phyloP scores from a whole-genome alignment of 2,113 vertebrate species.

The Carassius carassius region DNA sequence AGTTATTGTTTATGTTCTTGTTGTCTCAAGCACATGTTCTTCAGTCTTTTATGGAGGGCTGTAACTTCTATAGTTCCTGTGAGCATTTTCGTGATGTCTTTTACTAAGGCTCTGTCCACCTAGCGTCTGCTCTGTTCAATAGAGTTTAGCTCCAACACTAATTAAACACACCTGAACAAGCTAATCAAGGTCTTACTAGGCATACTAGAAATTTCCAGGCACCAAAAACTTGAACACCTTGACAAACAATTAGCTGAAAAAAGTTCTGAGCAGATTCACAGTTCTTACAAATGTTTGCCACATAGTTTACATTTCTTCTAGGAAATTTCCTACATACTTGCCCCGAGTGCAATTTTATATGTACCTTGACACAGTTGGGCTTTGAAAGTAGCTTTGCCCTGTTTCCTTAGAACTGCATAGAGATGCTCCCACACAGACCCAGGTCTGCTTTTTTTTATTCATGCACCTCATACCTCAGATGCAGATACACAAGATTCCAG shows the following conservation, averaged over 20 bases:
- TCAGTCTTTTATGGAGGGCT: not conserved
- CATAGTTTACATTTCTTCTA: constrained; percentile 13
- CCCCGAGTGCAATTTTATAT: not conserved
- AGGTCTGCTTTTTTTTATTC: not conserved
- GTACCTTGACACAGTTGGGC: not conserved
- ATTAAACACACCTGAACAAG: no score
- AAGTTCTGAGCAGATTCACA: not conserved
- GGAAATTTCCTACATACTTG: not conserved
- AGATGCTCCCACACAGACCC: constrained; percentile 3
- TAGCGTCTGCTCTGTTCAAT: no score
- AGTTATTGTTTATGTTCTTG: constrained; percentile 6
- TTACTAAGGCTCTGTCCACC: not conserved
- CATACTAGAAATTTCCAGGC: no score
- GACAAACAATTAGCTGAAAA: not conserved
- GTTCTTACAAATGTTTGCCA: not conserved
- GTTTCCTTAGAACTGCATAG: constrained; percentile 2
- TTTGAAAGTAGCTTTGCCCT: not conserved
- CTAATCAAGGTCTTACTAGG: no score
- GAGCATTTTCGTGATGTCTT: no score
- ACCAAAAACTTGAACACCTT: no score
- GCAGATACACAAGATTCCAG: not conserved
- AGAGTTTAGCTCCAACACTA: no score
- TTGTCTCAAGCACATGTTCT: not conserved
- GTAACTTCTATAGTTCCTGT: not conserved
- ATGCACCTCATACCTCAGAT: not conserved